Conservation (phyloP, 1,140 invertebrate genomes). For the Papilio helenus region DNA sequence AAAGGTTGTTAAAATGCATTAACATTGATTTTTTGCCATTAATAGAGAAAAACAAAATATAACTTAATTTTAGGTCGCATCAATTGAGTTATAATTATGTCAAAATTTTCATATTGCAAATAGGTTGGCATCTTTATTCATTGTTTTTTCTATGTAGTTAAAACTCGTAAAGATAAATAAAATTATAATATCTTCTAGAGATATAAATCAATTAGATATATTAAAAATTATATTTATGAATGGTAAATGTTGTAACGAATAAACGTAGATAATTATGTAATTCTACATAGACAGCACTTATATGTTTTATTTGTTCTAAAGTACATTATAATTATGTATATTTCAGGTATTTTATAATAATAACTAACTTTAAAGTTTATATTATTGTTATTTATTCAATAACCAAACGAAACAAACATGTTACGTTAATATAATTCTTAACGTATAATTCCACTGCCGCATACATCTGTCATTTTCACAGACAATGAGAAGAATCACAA, state of each 20-base stretch:
- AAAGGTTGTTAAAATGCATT: background rate
- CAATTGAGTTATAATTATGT: background rate
- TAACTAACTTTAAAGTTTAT: too few species aligned
- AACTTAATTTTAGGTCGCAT: background rate
- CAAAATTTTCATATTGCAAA: background rate
- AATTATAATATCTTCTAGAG: background rate
- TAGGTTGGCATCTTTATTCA: background rate
- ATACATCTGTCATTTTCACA: background rate
- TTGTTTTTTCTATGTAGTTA: background rate
- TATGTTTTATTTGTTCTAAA: background rate
- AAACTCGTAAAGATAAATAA: background rate
- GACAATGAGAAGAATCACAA: background rate
- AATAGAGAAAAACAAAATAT: background rate
- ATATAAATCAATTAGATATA: background rate
- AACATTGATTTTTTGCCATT: background rate
- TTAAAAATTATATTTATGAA: background rate
- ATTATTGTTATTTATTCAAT: too few species aligned
- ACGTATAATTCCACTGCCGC: background rate
- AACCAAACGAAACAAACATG: too few species aligned
- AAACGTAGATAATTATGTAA: background rate
- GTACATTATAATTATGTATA: background rate
- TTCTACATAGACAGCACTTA: background rate
- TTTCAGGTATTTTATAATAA: background rate
- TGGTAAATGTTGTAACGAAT: background rate
- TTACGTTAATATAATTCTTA: too few species aligned